phyloP scores from a whole-genome alignment of 2,113 vertebrate species.

The Phyllostomus hastatus region DNA sequence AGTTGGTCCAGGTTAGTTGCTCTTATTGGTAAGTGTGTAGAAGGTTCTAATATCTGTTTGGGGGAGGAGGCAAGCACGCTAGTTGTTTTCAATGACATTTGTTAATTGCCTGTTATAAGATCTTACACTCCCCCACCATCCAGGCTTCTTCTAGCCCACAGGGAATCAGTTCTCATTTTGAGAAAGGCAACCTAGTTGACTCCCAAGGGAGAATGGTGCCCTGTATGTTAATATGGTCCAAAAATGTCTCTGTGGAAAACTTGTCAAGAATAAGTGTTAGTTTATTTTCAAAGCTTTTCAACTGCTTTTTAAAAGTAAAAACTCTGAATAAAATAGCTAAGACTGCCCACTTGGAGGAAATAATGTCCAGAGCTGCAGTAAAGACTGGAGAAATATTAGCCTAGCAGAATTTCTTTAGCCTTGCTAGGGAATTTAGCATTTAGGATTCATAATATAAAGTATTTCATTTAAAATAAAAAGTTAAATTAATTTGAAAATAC shows the following conservation, averaged over 20 bases:
- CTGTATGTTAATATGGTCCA: background rate
- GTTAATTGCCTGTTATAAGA: background rate
- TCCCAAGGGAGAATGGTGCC: background rate
- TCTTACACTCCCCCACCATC: background rate
- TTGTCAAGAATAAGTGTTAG: slow-evolving; percentile 1
- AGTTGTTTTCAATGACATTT: background rate
- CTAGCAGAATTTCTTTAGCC: background rate
- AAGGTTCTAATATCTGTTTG: background rate
- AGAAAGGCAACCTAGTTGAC: background rate
- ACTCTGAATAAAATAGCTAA: background rate
- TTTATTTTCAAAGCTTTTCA: slow-evolving; percentile 3
- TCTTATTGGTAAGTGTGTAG: background rate
- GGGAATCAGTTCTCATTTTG: background rate
- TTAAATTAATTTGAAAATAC: background rate
- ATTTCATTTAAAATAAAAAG: slow-evolving; percentile 23
- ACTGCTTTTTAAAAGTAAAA: background rate
- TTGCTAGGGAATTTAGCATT: slow-evolving; percentile 20
- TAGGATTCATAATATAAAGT: background rate
- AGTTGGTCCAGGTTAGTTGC: background rate
- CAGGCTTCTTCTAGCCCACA: background rate
- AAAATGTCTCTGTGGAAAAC: background rate
- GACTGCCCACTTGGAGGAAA: background rate
- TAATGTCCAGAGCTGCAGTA: background rate
- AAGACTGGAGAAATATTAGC: slow-evolving; percentile 14
- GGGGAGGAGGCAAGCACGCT: background rate